A percentile compares a stretch with the other conserved stretches of the same genome.
Conservation (phyloP, 2,113 vertebrate species). For the Equus quagga region DNA sequence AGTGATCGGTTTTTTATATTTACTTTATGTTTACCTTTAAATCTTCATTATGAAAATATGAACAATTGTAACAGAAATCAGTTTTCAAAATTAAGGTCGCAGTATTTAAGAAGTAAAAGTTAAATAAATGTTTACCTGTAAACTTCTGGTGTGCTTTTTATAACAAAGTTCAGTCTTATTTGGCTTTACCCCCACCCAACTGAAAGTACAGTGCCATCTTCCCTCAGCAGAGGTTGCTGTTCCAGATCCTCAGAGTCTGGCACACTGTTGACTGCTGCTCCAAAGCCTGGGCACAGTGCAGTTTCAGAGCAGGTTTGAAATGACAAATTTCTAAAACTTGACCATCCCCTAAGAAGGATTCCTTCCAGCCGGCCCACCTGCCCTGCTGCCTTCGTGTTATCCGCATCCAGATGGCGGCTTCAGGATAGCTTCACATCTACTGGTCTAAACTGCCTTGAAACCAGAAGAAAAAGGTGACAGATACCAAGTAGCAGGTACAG, state of each 20-base stretch:
- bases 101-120: neutral
- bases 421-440: neutral
- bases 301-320: neutral
- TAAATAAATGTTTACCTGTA: neutral
- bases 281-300: neutral
- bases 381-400: neutral
- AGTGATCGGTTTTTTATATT: neutral
- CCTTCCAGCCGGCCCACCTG: neutral
- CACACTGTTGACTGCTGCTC: neutral
- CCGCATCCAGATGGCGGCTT: neutral
- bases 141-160: neutral
- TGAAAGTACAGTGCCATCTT: neutral
- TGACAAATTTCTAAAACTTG: neutral
- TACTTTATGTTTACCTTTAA: neutral
- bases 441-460: neutral
- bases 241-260: neutral
- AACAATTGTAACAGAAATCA: neutral
- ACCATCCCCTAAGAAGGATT: neutral
- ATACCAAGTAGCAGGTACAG: neutral
- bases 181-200: neutral
- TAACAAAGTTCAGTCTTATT: neutral
- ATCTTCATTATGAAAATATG: neutral
- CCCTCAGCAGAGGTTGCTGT: fast-evolving
- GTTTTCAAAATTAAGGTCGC: neutral
- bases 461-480: neutral